Percentiles rank a stretch among this genome's conserved stretches.
Conservation (phyloP, 2,888 invertebrate species). For the Melipona beecheii region DNA sequence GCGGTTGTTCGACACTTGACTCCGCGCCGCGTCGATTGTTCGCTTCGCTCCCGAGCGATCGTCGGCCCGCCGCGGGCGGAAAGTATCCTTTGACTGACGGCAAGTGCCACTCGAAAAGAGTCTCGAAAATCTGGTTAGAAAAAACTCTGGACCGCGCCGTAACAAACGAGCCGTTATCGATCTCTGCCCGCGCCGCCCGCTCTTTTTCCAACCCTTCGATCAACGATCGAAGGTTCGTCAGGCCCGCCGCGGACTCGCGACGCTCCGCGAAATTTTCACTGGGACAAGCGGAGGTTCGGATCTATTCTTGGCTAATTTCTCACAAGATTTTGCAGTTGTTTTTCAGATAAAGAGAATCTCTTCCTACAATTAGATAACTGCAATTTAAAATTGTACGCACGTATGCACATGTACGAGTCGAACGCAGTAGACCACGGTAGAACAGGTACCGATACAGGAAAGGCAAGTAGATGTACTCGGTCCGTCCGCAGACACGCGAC, state of each 20-base stretch:
- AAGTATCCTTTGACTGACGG: constrained; percentile 58
- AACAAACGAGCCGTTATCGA: constrained; percentile 46
- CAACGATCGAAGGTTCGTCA: neutral
- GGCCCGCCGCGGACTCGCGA: neutral
- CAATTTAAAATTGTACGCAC: neutral
- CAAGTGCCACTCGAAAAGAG: constrained; percentile 57
- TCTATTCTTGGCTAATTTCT: no score
- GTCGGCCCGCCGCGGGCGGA: constrained; percentile 49
- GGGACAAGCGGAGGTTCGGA: no score
- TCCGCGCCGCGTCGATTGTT: constrained; percentile 57
- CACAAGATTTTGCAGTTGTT: no score
- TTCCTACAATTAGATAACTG: neutral
- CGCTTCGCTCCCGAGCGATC: constrained; percentile 57
- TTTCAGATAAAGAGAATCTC: no score
- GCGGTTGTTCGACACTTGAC: constrained; percentile 68
- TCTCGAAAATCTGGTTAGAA: constrained; percentile 61
- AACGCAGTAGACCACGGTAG: neutral
- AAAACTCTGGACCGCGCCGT: constrained; percentile 41
- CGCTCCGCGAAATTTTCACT: no score
- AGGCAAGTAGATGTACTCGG: neutral
- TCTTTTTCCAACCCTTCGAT: no score
- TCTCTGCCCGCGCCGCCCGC: neutral
- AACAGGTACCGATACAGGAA: neutral
- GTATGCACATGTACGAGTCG: neutral
- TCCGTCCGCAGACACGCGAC: neutral